These are phyloP conservation scores for Alouatta palliata DNA, from an alignment of 2,113 vertebrate genomes.

Conservation along the genomic window DNA sequence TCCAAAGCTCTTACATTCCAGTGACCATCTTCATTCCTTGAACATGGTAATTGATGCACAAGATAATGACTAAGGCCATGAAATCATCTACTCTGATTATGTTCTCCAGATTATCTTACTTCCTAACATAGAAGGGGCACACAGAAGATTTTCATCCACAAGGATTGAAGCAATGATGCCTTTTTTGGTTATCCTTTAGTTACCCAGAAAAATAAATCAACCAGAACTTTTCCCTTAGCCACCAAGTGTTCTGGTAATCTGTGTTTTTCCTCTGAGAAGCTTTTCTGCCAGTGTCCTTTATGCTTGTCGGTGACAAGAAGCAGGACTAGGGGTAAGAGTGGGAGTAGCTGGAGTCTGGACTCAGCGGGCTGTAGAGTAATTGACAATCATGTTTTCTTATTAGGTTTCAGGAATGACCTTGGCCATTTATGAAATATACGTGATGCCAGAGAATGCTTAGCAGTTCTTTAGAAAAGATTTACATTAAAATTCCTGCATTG, in stretches of 20 bases:
- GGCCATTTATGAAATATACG: background rate
- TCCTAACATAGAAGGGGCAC: background rate
- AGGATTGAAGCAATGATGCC: background rate
- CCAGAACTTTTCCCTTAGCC: background rate
- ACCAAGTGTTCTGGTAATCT: constrained; percentile 16
- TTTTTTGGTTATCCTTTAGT: constrained; percentile 16
- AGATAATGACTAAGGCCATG: background rate
- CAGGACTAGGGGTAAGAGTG: background rate
- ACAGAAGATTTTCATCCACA: constrained; percentile 13
- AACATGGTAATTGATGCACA: background rate
- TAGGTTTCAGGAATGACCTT: background rate
- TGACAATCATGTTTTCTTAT: background rate
- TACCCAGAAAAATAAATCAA: constrained; percentile 36
- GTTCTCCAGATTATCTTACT: background rate
- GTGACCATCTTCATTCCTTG: background rate
- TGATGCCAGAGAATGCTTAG: constrained; percentile 1
- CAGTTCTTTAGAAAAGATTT: constrained; percentile 38
- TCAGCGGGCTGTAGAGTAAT: background rate
- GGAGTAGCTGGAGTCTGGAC: background rate
- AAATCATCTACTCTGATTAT: background rate
- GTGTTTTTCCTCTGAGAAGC: background rate
- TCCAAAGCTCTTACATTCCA: background rate
- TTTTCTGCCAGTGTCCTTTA: background rate
- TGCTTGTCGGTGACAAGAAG: constrained; percentile 15
- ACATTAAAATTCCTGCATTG: constrained; percentile 6